Evolutionary conservation across 2,113 vertebrate species (phyloP), one percentile per base, ranked within the genome.

Genomic region (Coregonus clupeaformis): DNA sequence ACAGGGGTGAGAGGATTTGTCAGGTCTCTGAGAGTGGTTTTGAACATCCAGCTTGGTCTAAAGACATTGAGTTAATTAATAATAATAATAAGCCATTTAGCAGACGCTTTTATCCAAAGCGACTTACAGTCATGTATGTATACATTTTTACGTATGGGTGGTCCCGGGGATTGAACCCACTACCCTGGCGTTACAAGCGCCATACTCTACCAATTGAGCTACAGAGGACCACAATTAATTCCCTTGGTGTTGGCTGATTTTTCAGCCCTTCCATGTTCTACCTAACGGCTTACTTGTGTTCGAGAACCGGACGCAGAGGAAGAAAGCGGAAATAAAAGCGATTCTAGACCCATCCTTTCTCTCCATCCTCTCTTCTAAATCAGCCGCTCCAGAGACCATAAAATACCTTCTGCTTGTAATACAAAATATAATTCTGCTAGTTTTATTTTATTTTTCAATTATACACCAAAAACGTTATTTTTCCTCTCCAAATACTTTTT

Each of bases 41-140:
- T 60, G 71, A 82, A 78, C 80, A 78, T 80, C 73, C 76, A 72
- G 65, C 47, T 80, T 55, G 69, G 74, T 80, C 76, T 75, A 78
- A 12, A 78, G 73, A 85, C 75, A 82, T 65, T 11, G 32, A 72
- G 80, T 78, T 78, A 80, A 82, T 80, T n/a, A n/a, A n/a, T n/a
- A n/a, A n/a, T n/a, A n/a, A n/a, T n/a, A n/a, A n/a, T n/a, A n/a
- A n/a, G n/a, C n/a, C n/a, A n/a, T n/a, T n/a, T n/a, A n/a, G n/a
- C n/a, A n/a, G n/a, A n/a, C n/a, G n/a, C n/a, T n/a, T n/a, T n/a
- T n/a, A n/a, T n/a, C n/a, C n/a, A n/a, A n/a, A n/a, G n/a, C n/a
- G n/a, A n/a, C n/a, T n/a, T n/a, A n/a, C n/a, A n/a, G n/a, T n/a
- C n/a, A n/a, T n/a, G n/a, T n/a, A n/a, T n/a, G n/a, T n/a, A n/a